phyloP scores from a whole-genome alignment of 2,113 vertebrate genomes.

The Megaptera novaeangliae region DNA sequence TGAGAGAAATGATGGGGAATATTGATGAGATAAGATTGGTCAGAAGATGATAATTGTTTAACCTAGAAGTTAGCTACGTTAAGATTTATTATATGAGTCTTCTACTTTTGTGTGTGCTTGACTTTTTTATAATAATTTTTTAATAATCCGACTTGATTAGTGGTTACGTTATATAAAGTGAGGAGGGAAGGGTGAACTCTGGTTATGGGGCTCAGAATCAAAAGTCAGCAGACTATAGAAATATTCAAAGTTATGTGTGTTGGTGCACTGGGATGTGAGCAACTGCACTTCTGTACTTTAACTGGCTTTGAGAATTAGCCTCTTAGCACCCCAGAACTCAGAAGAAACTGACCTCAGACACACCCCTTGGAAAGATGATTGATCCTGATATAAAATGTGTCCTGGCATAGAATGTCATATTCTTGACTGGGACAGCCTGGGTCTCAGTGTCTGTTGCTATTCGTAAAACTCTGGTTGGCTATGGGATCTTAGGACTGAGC shows the following conservation, averaged over 20 bases:
- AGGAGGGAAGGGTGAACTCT: background rate
- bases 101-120: background rate
- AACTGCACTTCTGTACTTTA: background rate
- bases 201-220: background rate
- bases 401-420: background rate
- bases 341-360: background rate
- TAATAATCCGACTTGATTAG: background rate
- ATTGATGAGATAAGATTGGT: background rate
- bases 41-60: background rate
- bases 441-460: background rate
- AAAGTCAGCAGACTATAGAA: background rate
- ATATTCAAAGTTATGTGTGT: background rate
- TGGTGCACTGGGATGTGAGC: background rate
- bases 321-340: background rate
- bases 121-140: background rate
- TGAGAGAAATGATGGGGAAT: background rate
- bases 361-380: background rate
- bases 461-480: background rate
- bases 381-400: background rate
- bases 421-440: background rate
- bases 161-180: background rate
- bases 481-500: background rate
- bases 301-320: background rate
- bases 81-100: background rate
- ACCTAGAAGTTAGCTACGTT: background rate